Evolutionary conservation across 2,888 invertebrate genomes (phyloP).

Genomic region (Apamea crenata): DNA sequence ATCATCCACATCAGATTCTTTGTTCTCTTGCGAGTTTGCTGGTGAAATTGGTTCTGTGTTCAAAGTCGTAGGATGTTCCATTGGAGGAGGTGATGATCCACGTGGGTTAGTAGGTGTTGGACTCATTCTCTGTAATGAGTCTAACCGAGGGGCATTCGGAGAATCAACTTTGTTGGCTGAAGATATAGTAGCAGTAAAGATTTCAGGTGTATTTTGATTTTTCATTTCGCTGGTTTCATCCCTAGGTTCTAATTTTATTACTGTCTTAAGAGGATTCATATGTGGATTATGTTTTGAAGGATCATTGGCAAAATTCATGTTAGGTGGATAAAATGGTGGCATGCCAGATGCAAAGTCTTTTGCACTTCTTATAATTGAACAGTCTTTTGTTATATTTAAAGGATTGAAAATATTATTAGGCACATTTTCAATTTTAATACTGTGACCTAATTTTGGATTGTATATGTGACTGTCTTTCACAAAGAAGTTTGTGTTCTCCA

Average conservation of each 20-base stretch:
- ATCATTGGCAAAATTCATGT: conserved; percentile 84
- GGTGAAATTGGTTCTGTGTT: conserved; percentile 87
- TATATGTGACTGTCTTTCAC: conserved; percentile 87
- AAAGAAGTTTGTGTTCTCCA: conserved; percentile 88
- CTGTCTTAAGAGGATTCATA: conserved; percentile 87
- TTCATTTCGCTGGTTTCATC: conserved; percentile 87
- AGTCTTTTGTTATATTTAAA: conserved; percentile 85
- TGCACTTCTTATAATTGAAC: conserved; percentile 84
- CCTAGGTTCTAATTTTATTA: conserved; percentile 88
- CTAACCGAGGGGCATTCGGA: conserved; percentile 84
- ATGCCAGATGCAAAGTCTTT: conserved; percentile 85
- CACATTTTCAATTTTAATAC: conserved; percentile 87
- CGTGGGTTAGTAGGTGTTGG: conserved; percentile 86
- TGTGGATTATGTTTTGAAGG: conserved; percentile 85
- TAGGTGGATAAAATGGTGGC: conserved; percentile 85
- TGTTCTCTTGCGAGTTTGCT: conserved; percentile 85
- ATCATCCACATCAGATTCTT: conserved; percentile 85
- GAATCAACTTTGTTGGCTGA: conserved; percentile 85
- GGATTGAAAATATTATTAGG: conserved; percentile 86
- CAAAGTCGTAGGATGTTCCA: conserved; percentile 84
- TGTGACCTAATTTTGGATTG: conserved; percentile 85
- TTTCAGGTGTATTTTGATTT: conserved; percentile 87
- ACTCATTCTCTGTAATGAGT: conserved; percentile 85
- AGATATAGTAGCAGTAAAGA: conserved; percentile 88
- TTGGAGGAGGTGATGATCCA: conserved; percentile 84